A percentile compares a stretch with the other conserved stretches of the same genome.
Evolutionary conservation across 2,113 vertebrate species (phyloP).

Genomic region (Scomber colias): DNA sequence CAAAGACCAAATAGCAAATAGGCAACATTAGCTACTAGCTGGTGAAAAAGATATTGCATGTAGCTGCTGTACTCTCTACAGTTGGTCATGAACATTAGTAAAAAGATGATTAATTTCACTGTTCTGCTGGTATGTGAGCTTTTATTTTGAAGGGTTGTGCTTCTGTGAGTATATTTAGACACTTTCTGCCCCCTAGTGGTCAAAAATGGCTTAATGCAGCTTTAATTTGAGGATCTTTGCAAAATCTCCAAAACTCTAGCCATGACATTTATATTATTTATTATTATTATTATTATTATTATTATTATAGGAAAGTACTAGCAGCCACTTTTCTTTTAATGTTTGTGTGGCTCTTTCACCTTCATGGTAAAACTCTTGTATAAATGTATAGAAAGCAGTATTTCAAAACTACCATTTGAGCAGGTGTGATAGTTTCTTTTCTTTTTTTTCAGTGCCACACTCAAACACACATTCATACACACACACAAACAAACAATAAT

Average conservation of each 20-base stretch:
- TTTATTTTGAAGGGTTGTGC: no score
- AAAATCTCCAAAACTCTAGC: background rate
- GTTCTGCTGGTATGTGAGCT: background rate
- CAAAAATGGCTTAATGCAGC: background rate
- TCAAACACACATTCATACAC: background rate
- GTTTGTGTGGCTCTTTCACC: background rate
- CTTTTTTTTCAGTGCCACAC: background rate
- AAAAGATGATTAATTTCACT: no score
- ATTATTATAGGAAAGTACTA: background rate
- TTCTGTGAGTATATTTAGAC: background rate
- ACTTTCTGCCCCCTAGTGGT: constrained; percentile 3
- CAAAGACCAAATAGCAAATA: background rate
- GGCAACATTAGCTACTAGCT: background rate
- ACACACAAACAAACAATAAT: constrained; percentile 27
- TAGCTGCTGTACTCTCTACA: no score
- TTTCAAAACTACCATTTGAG: no score
- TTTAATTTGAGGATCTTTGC: background rate
- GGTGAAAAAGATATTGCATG: background rate
- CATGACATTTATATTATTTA: background rate
- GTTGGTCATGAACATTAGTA: no score
- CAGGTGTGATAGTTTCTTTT: background rate
- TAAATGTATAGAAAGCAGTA: no score
- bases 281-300: background rate
- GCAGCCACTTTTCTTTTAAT: no score
- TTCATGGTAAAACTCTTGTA: no score